Evolutionary conservation across 2,888 invertebrate species (phyloP), one percentile per base, ranked within the genome.

Genomic region (Chrysopilus asiliformis): DNA sequence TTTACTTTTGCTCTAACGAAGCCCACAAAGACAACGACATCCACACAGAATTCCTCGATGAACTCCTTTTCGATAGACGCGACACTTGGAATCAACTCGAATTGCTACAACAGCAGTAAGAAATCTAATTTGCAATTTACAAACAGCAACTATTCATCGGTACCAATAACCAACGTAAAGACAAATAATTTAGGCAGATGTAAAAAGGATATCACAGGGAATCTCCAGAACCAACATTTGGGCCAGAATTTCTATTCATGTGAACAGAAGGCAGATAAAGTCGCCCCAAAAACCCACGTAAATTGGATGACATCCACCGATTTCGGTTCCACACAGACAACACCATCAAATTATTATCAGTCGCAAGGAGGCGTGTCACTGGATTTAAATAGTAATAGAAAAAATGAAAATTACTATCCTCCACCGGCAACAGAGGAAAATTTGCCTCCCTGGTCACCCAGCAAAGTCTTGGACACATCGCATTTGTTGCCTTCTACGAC

Each of bases 401-500:
- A 20, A 4, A 10, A 32, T 10, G 12, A 4, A 13, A 34, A 31
- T 16, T 19, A 20, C 18, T 30, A 55, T 41, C 44, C 51, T 17
- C 39, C 42, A 5, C 54, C 17, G 14, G n/a, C 4, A 4, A 26
- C 56, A 22, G 68, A 70, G 14, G 43, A 43, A 8, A 68, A 68
- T 45, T 63, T 66, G 8, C 68, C 69, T 42, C 68, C 70, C 43
- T 71, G 71, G 71, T 68, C 70, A 3, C 69, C 71, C 2, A 66
- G 66, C 2, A 71, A 71, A 49, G 47, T 64, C 29, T 34, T 40
- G 13, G 43, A 45, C 24, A 36, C 36, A 10, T 24, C 30, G 7
- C 30, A 36, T 15, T 15, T 36, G n/a, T 29, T 36, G 14, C 36
- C 22, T n/a, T 30, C 36, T 10, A 12, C 24, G 5, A 10, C 24